A percentile compares a stretch with the other conserved stretches of the same genome.
Evolutionary conservation across 2,888 invertebrate genomes (phyloP).

Genomic region (Drosophila silvestris): DNA sequence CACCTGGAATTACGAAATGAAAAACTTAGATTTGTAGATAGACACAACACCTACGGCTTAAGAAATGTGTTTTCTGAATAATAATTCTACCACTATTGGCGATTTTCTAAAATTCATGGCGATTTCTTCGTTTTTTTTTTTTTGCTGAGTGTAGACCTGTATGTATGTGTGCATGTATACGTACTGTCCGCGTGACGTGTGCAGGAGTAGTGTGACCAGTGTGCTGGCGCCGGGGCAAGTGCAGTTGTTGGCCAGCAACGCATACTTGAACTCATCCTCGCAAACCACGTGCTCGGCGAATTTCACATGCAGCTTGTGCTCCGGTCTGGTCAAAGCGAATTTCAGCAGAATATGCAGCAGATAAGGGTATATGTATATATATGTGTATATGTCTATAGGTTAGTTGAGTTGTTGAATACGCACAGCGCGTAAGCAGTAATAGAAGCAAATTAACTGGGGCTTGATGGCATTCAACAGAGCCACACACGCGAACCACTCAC

Average conservation of each 20-base stretch:
- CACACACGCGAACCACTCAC: conserved; percentile 58
- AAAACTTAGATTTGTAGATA: background rate
- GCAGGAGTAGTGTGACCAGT: conserved; percentile 96
- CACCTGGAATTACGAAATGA: background rate
- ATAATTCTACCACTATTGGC: background rate
- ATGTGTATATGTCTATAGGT: background rate
- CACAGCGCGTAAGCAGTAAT: conserved; percentile 36
- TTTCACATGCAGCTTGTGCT: conserved; percentile 99
- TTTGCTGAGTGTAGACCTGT: background rate
- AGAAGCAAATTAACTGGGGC: conserved; percentile 53
- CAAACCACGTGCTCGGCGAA: conserved; percentile 99
- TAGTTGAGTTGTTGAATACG: conserved; percentile 31
- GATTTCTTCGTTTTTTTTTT: background rate
- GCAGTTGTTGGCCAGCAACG: conserved; percentile 98
- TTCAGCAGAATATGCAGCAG: conserved; percentile 56
- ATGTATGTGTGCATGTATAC: conserved; percentile 85
- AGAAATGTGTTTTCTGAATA: background rate
- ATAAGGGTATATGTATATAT: background rate
- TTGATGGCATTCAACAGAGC: conserved; percentile 14
- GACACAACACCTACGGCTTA: too few relatives aligned
- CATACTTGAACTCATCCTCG: conserved; percentile 99
- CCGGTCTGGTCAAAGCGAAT: conserved; percentile 88
- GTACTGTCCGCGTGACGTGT: conserved; percentile 99
- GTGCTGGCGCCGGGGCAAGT: conserved; percentile 99
- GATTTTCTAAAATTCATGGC: background rate